phyloP scores from a whole-genome alignment of 2,797 vertebrate genomes.

The Phoxinus dragarum region DNA sequence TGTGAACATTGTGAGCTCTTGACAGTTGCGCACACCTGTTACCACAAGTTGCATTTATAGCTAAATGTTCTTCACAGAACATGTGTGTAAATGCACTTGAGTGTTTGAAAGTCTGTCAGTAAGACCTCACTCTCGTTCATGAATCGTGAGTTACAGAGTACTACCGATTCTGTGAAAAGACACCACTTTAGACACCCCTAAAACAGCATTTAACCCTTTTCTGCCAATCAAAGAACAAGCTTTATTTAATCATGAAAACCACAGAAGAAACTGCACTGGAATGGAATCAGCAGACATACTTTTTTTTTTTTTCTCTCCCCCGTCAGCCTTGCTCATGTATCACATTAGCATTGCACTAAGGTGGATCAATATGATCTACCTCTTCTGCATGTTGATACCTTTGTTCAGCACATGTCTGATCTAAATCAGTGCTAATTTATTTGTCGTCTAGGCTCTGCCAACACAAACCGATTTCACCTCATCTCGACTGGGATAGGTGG shows the following conservation, averaged over 20 bases:
- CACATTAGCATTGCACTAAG: constrained; percentile 31
- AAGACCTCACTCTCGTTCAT: neutral
- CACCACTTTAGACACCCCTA: too few species aligned
- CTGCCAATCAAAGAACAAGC: neutral
- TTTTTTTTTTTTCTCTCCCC: neutral
- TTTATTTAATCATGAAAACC: constrained; percentile 6
- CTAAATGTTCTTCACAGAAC: neutral
- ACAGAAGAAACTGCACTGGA: neutral
- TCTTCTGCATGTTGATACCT: constrained; percentile 61
- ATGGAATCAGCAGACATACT: neutral
- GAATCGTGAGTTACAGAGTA: neutral
- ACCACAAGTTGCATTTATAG: neutral
- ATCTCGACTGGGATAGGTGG: constrained; percentile 63
- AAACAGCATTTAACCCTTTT: neutral
- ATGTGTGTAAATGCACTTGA: neutral
- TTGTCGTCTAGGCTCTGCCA: constrained; percentile 69
- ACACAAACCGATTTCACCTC: constrained; percentile 63
- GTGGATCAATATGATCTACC: constrained; percentile 64
- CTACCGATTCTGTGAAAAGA: neutral
- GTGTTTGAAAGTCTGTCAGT: constrained; percentile 7
- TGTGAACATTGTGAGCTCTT: neutral
- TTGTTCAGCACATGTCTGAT: constrained; percentile 71
- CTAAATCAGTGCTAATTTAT: constrained; percentile 74
- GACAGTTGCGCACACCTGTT: neutral
- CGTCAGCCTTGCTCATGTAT: constrained; percentile 32